phyloP scores from a whole-genome alignment of 2,888 invertebrate genomes.

The Kryphioiulus occultus region DNA sequence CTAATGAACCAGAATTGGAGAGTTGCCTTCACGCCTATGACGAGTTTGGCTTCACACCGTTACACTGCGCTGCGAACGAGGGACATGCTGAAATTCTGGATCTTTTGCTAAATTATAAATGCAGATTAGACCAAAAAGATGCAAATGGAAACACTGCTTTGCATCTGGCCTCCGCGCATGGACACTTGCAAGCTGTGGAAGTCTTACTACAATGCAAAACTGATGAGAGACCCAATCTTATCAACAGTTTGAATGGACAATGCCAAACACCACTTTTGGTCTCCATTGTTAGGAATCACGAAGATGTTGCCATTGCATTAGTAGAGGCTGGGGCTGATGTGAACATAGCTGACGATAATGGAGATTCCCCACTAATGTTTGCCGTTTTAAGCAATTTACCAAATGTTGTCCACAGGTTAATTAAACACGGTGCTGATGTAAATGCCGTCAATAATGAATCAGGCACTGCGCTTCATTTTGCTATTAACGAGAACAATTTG shows the following conservation, averaged over 20 bases:
- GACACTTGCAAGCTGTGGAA: background rate
- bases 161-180: background rate
- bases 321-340: background rate
- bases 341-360: background rate
- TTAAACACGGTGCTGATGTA: background rate
- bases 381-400: background rate
- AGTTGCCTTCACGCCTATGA: slow-evolving; percentile 85
- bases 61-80: background rate
- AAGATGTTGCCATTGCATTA: background rate
- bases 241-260: background rate
- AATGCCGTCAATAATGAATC: background rate
- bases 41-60: slow-evolving; percentile 71
- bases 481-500: background rate
- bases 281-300: background rate
- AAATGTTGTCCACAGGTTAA: background rate
- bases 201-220: background rate
- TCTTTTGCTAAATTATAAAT: slow-evolving; percentile 69
- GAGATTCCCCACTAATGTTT: background rate
- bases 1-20: slow-evolving; percentile 58
- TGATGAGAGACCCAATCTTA: background rate
- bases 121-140: background rate
- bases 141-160: background rate
- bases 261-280: background rate
- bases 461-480: background rate
- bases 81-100: slow-evolving; percentile 69